These are phyloP conservation scores for Scaptomyza pallida DNA, from an alignment of 1,140 invertebrate species.

Conservation along the genomic window DNA sequence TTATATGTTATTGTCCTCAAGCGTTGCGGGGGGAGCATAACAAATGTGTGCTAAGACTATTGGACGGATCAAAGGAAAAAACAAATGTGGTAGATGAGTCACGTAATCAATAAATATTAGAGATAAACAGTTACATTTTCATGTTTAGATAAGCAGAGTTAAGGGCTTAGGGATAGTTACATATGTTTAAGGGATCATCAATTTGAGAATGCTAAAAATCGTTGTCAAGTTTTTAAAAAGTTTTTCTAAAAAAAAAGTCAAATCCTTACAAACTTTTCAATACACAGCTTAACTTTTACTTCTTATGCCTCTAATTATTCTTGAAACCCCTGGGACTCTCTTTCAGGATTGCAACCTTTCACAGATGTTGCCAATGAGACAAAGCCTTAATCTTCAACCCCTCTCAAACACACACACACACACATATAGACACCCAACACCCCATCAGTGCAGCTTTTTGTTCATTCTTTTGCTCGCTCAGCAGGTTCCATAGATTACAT, in stretches of 20 bases:
- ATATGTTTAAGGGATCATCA: no score
- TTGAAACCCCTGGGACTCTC: no score
- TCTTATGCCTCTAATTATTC: no score
- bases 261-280: no score
- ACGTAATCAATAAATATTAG: not conserved
- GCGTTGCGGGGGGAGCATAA: not conserved
- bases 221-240: no score
- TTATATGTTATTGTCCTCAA: constrained; percentile 5
- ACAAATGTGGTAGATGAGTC: not conserved
- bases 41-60: constrained; percentile 2
- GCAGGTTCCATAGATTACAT: constrained; percentile 59
- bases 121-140: not conserved
- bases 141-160: not conserved
- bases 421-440: not conserved
- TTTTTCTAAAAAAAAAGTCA: no score
- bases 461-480: constrained; percentile 23
- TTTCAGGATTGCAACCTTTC: not conserved
- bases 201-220: no score
- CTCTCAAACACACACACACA: not conserved
- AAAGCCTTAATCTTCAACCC: not conserved
- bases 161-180: no score
- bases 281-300: no score
- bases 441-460: constrained; percentile 4
- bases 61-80: not conserved
- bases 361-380: not conserved